These are phyloP conservation scores for Benitochromis conjunctus DNA, from an alignment of 2,113 vertebrate species.

Conservation along the genomic window DNA sequence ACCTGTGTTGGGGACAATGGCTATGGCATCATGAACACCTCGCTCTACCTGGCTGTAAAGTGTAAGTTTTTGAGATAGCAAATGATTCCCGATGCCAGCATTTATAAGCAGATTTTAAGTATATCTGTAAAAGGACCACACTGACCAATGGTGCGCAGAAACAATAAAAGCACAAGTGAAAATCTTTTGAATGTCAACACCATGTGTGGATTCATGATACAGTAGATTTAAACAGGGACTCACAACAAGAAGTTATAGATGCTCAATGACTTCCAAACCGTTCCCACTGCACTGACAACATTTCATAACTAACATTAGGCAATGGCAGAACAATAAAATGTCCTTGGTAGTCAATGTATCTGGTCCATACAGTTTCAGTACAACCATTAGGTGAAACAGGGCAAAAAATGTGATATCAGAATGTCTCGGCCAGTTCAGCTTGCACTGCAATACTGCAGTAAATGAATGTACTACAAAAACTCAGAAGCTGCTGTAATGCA, in stretches of 20 bases:
- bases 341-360: not conserved
- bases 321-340: not conserved
- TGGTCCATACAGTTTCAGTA: not conserved
- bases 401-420: not conserved
- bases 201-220: not conserved
- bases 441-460: not conserved
- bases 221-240: not conserved
- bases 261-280: not conserved
- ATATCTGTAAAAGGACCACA: too few species aligned
- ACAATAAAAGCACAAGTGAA: not conserved
- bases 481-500: not conserved
- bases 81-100: not conserved
- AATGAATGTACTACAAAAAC: not conserved
- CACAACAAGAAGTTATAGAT: not conserved
- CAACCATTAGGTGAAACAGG: not conserved
- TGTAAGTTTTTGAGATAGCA: conserved; percentile 72
- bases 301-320: not conserved
- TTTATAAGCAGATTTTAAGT: not conserved
- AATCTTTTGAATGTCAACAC: not conserved
- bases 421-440: not conserved
- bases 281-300: not conserved
- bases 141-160: not conserved
- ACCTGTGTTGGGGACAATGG: conserved; percentile 84
- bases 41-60: conserved; percentile 82
- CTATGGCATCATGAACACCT: conserved; percentile 82